Conservation (phyloP, 2,888 invertebrate genomes). For the Beris morrisii region DNA sequence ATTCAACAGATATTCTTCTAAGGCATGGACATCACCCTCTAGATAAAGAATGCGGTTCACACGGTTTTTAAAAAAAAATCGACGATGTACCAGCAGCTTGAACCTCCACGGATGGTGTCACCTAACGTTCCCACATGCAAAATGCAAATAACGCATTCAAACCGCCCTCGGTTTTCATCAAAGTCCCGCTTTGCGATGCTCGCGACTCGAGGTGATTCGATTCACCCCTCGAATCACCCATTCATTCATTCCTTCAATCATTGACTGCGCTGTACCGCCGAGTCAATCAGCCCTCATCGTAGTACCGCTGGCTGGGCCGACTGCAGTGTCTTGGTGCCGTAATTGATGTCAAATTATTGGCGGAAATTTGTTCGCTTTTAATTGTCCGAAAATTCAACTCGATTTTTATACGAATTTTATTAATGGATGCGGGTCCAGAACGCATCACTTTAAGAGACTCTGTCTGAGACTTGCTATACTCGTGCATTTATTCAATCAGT, state of each 20-base stretch:
- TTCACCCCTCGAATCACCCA: slow-evolving; percentile 1
- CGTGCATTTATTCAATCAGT: too few relatives aligned
- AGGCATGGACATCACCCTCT: too few relatives aligned
- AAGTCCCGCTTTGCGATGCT: background rate
- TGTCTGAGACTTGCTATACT: too few relatives aligned
- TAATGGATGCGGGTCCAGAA: slow-evolving; percentile 35
- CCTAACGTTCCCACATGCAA: slow-evolving; percentile 15
- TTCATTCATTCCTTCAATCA: background rate
- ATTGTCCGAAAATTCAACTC: slow-evolving; percentile 30
- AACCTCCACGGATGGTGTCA: too few relatives aligned
- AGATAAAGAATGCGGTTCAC: too few relatives aligned
- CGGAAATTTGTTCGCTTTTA: slow-evolving; percentile 37
- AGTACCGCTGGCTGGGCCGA: background rate
- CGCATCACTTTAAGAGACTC: background rate
- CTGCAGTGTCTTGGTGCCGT: background rate
- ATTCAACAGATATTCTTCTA: too few relatives aligned
- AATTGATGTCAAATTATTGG: slow-evolving; percentile 35
- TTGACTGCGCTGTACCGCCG: slow-evolving; percentile 1
- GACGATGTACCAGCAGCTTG: too few relatives aligned
- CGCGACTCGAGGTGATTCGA: background rate
- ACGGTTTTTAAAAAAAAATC: too few relatives aligned
- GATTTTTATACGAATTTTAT: slow-evolving; percentile 35
- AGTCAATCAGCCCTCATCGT: slow-evolving; percentile 7
- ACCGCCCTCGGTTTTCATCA: background rate
- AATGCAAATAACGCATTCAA: slow-evolving; percentile 11